Base-by-base conservation (phyloP, 2,888 invertebrate species). In the Tetropium fuscum region DNA sequence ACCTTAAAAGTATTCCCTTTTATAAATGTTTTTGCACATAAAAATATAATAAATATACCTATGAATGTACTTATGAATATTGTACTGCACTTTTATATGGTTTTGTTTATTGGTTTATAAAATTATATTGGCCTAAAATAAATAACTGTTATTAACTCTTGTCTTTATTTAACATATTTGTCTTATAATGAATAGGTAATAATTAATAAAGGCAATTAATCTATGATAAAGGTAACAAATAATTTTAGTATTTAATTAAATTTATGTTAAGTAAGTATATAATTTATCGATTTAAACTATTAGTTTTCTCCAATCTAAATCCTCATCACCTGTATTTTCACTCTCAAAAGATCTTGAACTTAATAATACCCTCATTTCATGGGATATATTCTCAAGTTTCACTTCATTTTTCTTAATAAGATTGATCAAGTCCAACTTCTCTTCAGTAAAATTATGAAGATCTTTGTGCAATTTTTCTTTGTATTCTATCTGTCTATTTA, bases 41-140 rank as follows among this genome's bases (percentile, higher is more conserved):
- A 20, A 41, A 32, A 51, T n/a, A n/a, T n/a, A n/a, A 34, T 44
- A 32, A 36, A 22, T 36, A 55, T 43, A 34, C 27, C 36, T 51
- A 40, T 61, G 25, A 30, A 45, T 60, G 40, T 58, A 55, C 47
- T 40, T 54, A 54, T 34, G 3, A 58, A 57, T 30, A 47, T 58
- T 40, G 47, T 59, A 57, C 13, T 18, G 55, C 58, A 64, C 60
- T 58, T 60, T 55, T 58, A 41, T 56, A 51, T 51, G 16, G 13
- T 47, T n/a, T 51, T 55, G 11, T 49, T 62, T 47, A 51, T 41
- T 54, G 34, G 34, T 51, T 60, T 60, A 19, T 34, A 58, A 41
- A 53, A 48, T 58, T 60, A 16, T 30, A 47, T 60, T 64, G 44
- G 60, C 60, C 58, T 53, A 54, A 34, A 44, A 44, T 44, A 44